Conservation (phyloP, 1,140 invertebrate genomes). For the Stegodyphus mimosarum region DNA sequence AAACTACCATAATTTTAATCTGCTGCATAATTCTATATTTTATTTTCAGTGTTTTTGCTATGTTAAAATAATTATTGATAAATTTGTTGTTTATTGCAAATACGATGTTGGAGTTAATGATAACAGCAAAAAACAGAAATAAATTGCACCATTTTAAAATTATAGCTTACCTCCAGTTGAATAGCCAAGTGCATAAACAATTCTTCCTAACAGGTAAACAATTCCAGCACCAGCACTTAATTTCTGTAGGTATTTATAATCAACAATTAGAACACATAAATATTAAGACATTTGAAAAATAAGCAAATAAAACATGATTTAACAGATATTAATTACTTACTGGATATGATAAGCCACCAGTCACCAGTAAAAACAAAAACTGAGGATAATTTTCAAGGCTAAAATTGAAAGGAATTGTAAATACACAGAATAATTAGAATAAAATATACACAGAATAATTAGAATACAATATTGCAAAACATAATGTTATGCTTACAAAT, state of each 20-base stretch:
- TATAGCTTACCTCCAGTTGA: conserved; percentile 70
- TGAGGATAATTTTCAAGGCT: conserved; percentile 70
- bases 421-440: conserved; percentile 4
- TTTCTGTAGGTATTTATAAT: conserved; percentile 63
- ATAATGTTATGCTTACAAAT: conserved; percentile 68
- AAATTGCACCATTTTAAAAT: not conserved
- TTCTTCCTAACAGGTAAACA: conserved; percentile 68
- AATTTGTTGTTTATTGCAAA: too few relatives aligned
- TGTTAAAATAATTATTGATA: too few relatives aligned
- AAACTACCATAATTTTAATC: too few relatives aligned
- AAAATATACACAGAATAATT: not conserved
- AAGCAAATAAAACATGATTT: not conserved
- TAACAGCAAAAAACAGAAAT: not conserved
- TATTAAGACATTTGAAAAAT: not conserved
- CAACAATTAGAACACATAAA: not conserved
- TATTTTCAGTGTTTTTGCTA: too few relatives aligned
- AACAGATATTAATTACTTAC: conserved; percentile 63
- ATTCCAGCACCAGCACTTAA: conserved; percentile 68
- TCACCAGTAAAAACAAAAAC: conserved; percentile 68
- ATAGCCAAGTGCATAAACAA: conserved; percentile 71
- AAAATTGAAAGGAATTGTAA: conserved; percentile 52
- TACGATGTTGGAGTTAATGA: too few relatives aligned
- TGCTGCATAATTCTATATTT: too few relatives aligned
- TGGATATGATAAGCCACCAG: conserved; percentile 70
- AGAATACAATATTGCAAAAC: not conserved